Base-by-base conservation (phyloP, 1,140 invertebrate genomes). In the Drosophila pseudoananassae region DNA sequence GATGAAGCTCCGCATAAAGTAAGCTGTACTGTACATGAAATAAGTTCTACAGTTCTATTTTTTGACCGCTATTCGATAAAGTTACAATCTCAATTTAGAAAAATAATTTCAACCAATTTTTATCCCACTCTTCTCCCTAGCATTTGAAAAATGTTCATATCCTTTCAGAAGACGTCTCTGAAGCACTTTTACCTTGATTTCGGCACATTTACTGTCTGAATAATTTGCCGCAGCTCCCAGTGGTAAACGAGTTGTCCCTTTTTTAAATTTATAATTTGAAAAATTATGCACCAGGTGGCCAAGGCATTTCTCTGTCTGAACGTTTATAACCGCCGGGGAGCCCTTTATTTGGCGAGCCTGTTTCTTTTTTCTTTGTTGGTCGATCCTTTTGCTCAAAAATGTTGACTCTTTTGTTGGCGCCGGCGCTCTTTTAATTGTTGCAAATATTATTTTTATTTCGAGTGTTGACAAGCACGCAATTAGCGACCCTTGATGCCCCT, bases 381-480 rank as follows among this genome's bases (percentile, higher is more conserved):
- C 10, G 43, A 9, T 29, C 40, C 53, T 47, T 54, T 56, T 52
- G 36, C 65, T 82, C 20, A 31, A 47, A 43, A 56, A 52, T 36
- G 45, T 57, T 45, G 27, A 56, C 57, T 36, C 71, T 52, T 69
- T 75, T 79, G 71, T 66, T 74, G 54, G 45, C 45, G 43, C 23
- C 36, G 59, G 31, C 69, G 73, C 45, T 47, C 52, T 76, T 84
- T 79, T 85, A 85, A 85, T 87, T 87, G 82, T 78, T 81, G 78
- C 65, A 87, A 87, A 87, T 87, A 82, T 87, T 85, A 85, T 87
- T 87, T 68, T 63, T 66, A 78, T 71, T 76, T 78, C 59, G 36
- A 75, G 82, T 81, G 75, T 79, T 79, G 78, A 73, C 83, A 79
- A 66, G 65, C 84, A 65, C 66, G 64, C 83, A 79, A 88, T 83